Conservation (phyloP, 2,797 vertebrate species). For the Aulostomus chinensis region DNA sequence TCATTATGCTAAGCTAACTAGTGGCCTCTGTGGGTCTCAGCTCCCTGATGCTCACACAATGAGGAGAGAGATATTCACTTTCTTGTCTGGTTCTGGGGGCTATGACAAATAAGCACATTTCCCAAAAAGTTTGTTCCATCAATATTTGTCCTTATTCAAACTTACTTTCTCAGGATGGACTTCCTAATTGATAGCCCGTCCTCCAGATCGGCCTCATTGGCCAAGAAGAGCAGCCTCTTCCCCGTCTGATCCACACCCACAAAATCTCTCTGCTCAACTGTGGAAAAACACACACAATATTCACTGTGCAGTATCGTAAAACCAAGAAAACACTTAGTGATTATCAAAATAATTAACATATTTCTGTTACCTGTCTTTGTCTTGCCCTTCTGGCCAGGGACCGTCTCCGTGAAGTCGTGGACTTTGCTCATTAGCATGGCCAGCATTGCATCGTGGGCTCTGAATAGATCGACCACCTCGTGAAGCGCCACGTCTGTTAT, state of each 20-base stretch:
- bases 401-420: constrained; percentile 87
- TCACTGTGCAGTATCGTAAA: not conserved
- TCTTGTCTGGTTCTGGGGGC: too few species aligned
- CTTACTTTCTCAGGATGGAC: constrained; percentile 95
- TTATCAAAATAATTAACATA: not conserved
- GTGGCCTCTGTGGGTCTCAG: too few species aligned
- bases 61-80: too few species aligned
- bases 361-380: constrained; percentile 88
- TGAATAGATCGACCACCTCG: constrained; percentile 95
- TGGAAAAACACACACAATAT: constrained; percentile 9
- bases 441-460: constrained; percentile 93
- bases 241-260: constrained; percentile 93
- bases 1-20: too few species aligned
- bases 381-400: constrained; percentile 96
- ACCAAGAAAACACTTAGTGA: not conserved
- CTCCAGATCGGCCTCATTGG: constrained; percentile 97
- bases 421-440: constrained; percentile 96
- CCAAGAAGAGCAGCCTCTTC: constrained; percentile 95
- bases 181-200: constrained; percentile 93
- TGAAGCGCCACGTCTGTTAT: constrained; percentile 95
- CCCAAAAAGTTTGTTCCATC: too few species aligned
- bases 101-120: too few species aligned
- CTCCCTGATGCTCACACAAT: too few species aligned
- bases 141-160: constrained; percentile 10
- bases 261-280: constrained; percentile 98